Evolutionary conservation across 37 sponge, comb jelly and placozoan species (phyloP), one percentile per base, ranked within the genome.

Genomic region (Amphimedon queenslandica): DNA sequence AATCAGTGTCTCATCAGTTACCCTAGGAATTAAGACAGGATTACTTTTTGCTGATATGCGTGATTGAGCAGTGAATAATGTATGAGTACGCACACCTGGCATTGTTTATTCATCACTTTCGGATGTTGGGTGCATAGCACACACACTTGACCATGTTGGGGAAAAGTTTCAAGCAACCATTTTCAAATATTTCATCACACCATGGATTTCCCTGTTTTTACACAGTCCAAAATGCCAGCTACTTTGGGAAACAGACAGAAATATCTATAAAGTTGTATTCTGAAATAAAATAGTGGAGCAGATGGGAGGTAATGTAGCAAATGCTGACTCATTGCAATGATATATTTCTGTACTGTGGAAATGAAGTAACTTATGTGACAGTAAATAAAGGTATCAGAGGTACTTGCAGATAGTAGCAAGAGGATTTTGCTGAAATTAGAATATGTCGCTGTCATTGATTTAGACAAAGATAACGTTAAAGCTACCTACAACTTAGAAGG

Each of bases 251-350:
- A 69, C 40, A 27, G 1, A 79, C 79, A 41, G 70, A 63, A 4
- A 1, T 38, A 4, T 39, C 64, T 13, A 10, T 42, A 2, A 27
- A 4, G 27, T 33, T 55, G 10, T 67, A 77, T 40, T 60, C 63
- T 10, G 34, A 37, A 24, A 79, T 67, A 37, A 41, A 67, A 30
- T 69, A 67, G 79, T 79, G 79, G 79, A 60, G 43, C 30, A 10
- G 38, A 27, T 79, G 64, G 64, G 79, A 69, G 40, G 51, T 70
- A 3, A 29, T 42, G 1, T n/a, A 71, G 33, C 72, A 80, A 58
- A 35, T 69, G 43, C 41, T 70, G 55, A n/a, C 41, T 47, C 51
- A n/a, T n/a, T n/a, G n/a, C n/a, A n/a, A n/a, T n/a, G n/a, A n/a
- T n/a, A n/a, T n/a, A n/a, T n/a, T n/a, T n/a, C n/a, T n/a, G n/a